Evolutionary conservation across 2,888 invertebrate genomes (phyloP).

Genomic region (Neoitamus cyanurus): DNA sequence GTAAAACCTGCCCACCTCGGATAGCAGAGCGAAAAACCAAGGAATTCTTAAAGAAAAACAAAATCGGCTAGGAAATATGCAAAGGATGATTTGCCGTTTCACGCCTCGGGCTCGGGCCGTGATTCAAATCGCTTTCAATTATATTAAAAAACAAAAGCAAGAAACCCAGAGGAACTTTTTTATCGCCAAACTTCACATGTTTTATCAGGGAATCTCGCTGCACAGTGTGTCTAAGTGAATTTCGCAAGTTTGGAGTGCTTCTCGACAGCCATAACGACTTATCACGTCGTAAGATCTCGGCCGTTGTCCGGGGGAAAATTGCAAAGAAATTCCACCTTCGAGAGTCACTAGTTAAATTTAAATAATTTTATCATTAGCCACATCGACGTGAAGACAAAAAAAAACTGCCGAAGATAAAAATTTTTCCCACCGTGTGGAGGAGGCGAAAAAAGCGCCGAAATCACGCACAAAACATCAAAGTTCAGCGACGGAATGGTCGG

Average conservation of each 20-base stretch:
- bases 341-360: conserved; percentile 39
- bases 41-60: not conserved
- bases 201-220: not conserved
- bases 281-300: conserved; percentile 17
- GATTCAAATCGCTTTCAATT: conserved; percentile 2
- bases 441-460: conserved; percentile 2
- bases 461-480: conserved; percentile 20
- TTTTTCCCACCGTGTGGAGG: not conserved
- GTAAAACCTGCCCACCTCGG: not conserved
- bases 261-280: conserved; percentile 26
- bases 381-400: not conserved
- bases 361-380: conserved; percentile 39
- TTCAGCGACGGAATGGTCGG: not conserved
- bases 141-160: not conserved
- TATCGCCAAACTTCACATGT: not conserved
- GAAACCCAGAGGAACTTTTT: not conserved
- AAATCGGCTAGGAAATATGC: not conserved
- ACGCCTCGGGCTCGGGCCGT: not conserved
- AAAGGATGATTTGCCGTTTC: not conserved
- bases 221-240: conserved; percentile 2
- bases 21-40: not conserved
- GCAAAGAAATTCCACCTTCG: conserved; percentile 19
- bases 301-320: not conserved
- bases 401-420: not conserved
- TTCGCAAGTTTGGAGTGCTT: conserved; percentile 25